Evolutionary conservation across 2,888 invertebrate species (phyloP), one percentile per base, ranked within the genome.

Genomic region (Caenorhabditis zanzibari): DNA sequence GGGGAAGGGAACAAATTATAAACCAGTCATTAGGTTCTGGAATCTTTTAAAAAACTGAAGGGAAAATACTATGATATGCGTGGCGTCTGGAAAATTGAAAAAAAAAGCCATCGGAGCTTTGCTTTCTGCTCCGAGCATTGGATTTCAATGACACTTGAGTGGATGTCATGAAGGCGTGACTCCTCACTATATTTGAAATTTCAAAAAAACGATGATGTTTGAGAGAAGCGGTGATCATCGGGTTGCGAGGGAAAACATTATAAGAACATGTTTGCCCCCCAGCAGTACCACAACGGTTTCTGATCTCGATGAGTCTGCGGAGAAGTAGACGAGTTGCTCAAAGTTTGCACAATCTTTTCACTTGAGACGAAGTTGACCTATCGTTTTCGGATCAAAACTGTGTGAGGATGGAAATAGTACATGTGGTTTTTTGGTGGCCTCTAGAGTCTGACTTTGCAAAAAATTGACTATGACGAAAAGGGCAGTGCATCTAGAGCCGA

Each of bases 71-170:
- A 68, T 68, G 68, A 75, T 49, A 71, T 58, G 69, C 41, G 71
- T 59, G 41, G 38, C 35, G 63, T 28, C 2, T 6, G 38, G 26
- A 76, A 69, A 77, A 71, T 71, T 38, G 71, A 63, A 63, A 71
- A 63, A 59, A 76, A 61, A 69, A 32, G 41, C 47, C 49, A 76
- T 76, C 66, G 28, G 59, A 32, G 69, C 61, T 49, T 69, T 26
- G 76, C 75, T 58, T 68, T 66, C 56, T 74, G 44, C 72, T 54
- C n/a, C 64, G n/a, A 44, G 59, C 69, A 52, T 77, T 64, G 68
- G 68, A 81, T 81, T 81, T 81, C 81, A 81, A 81, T 81, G 81
- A 69, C 81, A 81, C 81, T 81, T 81, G 68, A 81, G 81, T 54
- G 71, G 71, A 79, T 79, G 71, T 79, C 79, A 77, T 69, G 77